Evolutionary conservation across 2,797 vertebrate genomes (phyloP).

Genomic region (Hoplostethus mediterraneus): DNA sequence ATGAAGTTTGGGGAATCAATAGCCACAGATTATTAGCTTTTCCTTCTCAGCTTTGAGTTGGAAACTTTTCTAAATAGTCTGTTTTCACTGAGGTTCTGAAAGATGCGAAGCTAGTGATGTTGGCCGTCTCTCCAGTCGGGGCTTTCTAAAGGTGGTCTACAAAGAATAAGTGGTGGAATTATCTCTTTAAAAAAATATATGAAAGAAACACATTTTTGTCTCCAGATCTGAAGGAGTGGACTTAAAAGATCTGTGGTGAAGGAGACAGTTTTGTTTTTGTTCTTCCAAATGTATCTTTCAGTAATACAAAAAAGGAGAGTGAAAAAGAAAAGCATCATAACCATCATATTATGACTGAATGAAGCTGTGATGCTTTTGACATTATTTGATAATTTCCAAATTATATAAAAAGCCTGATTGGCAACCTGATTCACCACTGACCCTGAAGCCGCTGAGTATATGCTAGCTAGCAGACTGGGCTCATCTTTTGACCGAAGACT

Average conservation of each 20-base stretch:
- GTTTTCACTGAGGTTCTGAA: conserved; percentile 64
- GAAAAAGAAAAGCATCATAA: conserved; percentile 66
- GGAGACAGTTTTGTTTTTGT: conserved; percentile 73
- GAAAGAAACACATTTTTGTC: conserved; percentile 82
- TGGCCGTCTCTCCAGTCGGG: conserved; percentile 81
- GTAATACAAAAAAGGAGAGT: conserved; percentile 54
- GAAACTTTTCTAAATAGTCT: conserved; percentile 72
- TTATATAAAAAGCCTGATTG: not conserved
- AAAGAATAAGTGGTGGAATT: conserved; percentile 77
- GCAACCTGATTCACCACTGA: conserved; percentile 27
- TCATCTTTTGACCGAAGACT: conserved; percentile 21
- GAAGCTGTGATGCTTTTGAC: conserved; percentile 71
- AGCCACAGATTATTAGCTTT: conserved; percentile 50
- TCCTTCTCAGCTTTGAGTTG: conserved; percentile 78
- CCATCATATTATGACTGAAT: conserved; percentile 77
- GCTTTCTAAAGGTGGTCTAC: conserved; percentile 86
- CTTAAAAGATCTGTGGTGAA: conserved; percentile 78
- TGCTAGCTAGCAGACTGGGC: conserved; percentile 21
- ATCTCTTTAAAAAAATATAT: conserved; percentile 57
- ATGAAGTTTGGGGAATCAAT: conserved; percentile 45
- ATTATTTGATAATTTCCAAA: conserved; percentile 39
- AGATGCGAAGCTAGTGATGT: conserved; percentile 48
- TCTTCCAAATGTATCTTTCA: conserved; percentile 56
- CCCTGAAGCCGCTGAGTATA: conserved; percentile 29
- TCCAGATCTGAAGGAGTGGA: conserved; percentile 82